These are phyloP conservation scores for Agrypnus murinus DNA, from an alignment of 2,888 invertebrate species.

Conservation along the genomic window DNA sequence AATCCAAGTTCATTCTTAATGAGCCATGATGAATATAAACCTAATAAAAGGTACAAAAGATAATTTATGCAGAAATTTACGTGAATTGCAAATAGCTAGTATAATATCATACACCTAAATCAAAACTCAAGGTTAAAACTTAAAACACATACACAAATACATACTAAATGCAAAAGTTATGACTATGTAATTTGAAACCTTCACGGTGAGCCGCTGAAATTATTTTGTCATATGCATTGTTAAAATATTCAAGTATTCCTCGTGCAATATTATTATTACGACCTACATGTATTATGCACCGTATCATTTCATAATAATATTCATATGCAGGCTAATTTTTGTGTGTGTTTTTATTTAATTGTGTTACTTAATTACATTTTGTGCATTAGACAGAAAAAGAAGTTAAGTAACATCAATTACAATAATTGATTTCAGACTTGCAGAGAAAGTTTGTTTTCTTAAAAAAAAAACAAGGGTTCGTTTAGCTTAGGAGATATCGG, in stretches of 20 bases:
- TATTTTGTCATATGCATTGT: constrained; percentile 48
- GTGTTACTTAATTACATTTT: constrained; percentile 4
- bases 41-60: neutral
- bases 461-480: neutral
- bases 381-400: too few species aligned
- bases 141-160: too few species aligned
- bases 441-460: constrained; percentile 8
- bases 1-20: constrained; percentile 8
- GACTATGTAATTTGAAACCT: constrained; percentile 40
- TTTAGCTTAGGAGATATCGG: constrained; percentile 1
- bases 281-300: neutral
- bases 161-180: too few species aligned
- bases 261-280: neutral
- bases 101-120: constrained; percentile 8
- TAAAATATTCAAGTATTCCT: constrained; percentile 39
- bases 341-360: constrained; percentile 7
- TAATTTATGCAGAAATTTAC: constrained; percentile 8
- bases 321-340: neutral
- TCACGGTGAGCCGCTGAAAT: constrained; percentile 42
- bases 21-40: constrained; percentile 9
- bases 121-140: too few species aligned
- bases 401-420: neutral
- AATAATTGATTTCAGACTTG: neutral
- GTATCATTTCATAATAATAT: constrained; percentile 8
- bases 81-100: constrained; percentile 10